Conservation (phyloP, 1,140 invertebrate species). For the Bombus breviceps region DNA sequence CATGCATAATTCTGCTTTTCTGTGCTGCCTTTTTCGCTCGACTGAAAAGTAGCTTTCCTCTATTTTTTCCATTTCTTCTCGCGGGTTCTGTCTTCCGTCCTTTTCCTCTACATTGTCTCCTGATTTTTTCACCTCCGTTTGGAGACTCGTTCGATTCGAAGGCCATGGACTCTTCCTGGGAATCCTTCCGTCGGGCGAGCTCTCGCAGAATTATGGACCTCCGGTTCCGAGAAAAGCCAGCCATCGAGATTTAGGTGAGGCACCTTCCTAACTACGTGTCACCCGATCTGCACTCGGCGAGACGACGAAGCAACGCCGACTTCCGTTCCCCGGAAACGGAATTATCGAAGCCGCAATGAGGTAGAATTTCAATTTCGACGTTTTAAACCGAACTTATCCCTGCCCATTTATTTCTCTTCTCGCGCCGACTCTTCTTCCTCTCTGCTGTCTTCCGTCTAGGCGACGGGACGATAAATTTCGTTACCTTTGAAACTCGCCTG, state of each 20-base stretch:
- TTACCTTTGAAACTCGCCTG: neutral
- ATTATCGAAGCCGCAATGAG: constrained; percentile 40
- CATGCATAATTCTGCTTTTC: neutral
- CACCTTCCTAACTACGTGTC: constrained; percentile 56
- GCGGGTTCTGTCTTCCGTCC: neutral
- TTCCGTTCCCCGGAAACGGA: constrained; percentile 35
- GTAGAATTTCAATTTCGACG: constrained; percentile 46
- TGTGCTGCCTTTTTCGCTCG: neutral
- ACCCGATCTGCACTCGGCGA: constrained; percentile 42
- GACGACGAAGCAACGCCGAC: neutral
- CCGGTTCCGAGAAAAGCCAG: constrained; percentile 57
- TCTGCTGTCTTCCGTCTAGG: neutral
- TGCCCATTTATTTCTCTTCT: constrained; percentile 14
- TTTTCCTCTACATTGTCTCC: neutral
- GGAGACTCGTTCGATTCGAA: neutral
- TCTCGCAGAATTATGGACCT: constrained; percentile 59
- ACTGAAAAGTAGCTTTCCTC: neutral
- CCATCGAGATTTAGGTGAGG: constrained; percentile 63
- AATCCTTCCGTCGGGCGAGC: constrained; percentile 23
- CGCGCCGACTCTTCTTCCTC: neutral
- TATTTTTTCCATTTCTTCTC: neutral
- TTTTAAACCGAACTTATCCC: constrained; percentile 27
- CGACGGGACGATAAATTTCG: constrained; percentile 28
- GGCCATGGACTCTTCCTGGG: neutral
- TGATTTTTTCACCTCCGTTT: neutral